Percentiles rank a stretch among this genome's conserved stretches.
These are phyloP conservation scores for Petrocephalus zakoni DNA, from an alignment of 2,113 vertebrate genomes.

Conservation along the genomic window DNA sequence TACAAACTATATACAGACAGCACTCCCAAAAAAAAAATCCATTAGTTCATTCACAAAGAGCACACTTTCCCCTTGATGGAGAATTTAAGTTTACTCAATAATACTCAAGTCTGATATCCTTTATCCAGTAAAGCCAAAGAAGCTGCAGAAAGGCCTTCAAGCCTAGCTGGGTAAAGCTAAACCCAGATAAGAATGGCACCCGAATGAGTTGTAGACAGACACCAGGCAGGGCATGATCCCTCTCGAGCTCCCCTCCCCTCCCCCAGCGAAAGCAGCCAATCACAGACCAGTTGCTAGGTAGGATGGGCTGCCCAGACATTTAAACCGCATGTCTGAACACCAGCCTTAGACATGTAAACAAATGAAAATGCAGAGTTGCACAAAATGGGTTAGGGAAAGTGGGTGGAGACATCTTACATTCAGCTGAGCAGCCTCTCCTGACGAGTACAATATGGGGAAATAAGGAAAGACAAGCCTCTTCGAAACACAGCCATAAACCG, in stretches of 20 bases:
- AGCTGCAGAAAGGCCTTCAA: background rate
- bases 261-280: constrained; percentile 51
- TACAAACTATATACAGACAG: background rate
- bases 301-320: constrained; percentile 35
- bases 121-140: background rate
- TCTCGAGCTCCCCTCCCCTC: constrained; percentile 40
- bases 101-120: background rate
- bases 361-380: constrained; percentile 41
- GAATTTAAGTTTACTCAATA: background rate
- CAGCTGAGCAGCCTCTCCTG: background rate
- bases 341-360: constrained; percentile 28
- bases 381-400: constrained; percentile 29
- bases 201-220: constrained; percentile 50
- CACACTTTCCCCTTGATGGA: background rate
- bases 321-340: constrained; percentile 46
- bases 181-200: constrained; percentile 46
- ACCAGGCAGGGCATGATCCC: constrained; percentile 33
- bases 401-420: constrained; percentile 13
- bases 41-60: constrained; percentile 18
- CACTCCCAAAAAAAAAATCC: background rate
- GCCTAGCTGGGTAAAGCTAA: constrained; percentile 11
- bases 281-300: constrained; percentile 62
- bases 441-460: constrained; percentile 10
- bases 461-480: background rate
- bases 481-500: background rate